Conservation (phyloP, 2,888 invertebrate species). For the Ochlodes sylvanus region DNA sequence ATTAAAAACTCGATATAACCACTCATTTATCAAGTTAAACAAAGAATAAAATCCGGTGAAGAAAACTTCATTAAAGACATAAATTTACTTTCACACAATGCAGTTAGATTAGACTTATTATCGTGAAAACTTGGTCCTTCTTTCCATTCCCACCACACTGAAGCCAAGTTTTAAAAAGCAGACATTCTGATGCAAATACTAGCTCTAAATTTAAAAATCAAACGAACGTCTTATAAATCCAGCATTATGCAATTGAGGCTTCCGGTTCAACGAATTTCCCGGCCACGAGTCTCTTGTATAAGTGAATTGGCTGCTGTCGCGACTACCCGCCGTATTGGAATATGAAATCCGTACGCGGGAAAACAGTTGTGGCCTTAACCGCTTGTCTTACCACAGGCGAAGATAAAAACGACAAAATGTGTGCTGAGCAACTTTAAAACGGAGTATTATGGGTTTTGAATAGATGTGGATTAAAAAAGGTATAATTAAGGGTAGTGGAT, state of each 20-base stretch:
- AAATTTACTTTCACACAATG: too few species aligned
- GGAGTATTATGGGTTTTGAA: too few species aligned
- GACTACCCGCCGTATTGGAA: conserved; percentile 72
- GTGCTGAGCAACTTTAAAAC: too few species aligned
- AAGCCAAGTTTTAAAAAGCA: conserved; percentile 3
- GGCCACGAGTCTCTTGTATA: conserved; percentile 63
- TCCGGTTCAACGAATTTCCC: conserved; percentile 52
- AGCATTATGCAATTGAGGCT: conserved; percentile 47
- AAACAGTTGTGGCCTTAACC: conserved; percentile 64
- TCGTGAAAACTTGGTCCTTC: neutral
- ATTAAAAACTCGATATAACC: too few species aligned
- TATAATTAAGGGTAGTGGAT: too few species aligned
- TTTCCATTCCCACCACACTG: neutral
- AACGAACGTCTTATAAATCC: conserved; percentile 32
- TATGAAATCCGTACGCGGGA: conserved; percentile 67
- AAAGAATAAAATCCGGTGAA: too few species aligned
- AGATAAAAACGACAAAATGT: too few species aligned
- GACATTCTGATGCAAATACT: conserved; percentile 3
- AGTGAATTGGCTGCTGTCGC: conserved; percentile 72
- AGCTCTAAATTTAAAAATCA: conserved; percentile 22
- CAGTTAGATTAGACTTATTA: neutral
- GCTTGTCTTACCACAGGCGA: neutral
- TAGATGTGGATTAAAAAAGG: too few species aligned
- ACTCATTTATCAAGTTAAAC: too few species aligned
- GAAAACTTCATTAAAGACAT: too few species aligned